Percentiles rank a stretch among this genome's conserved stretches.
phyloP scores from a whole-genome alignment of 1,140 invertebrate species.

The Zelostemma sp. region DNA sequence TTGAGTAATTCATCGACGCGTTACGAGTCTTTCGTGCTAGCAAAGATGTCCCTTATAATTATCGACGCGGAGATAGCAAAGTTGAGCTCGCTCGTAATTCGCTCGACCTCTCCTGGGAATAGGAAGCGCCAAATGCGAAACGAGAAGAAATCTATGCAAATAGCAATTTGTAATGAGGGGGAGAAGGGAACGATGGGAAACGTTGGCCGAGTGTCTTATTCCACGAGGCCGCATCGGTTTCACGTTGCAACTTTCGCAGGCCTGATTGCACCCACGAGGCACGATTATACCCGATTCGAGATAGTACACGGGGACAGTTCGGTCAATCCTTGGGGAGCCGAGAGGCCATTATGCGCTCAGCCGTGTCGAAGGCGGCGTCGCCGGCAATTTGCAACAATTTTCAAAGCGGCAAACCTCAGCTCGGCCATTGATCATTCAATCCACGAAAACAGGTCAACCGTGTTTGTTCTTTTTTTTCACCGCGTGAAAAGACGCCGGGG shows the following conservation, averaged over 20 bases:
- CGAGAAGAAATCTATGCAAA: constrained; percentile 28
- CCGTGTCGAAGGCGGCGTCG: constrained; percentile 17
- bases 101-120: constrained; percentile 8
- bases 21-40: too few species aligned
- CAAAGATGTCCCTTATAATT: constrained; percentile 5
- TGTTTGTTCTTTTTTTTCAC: background rate
- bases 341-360: constrained; percentile 10
- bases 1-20: too few species aligned
- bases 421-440: constrained; percentile 26
- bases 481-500: too few species aligned
- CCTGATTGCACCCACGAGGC: constrained; percentile 20
- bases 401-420: constrained; percentile 14
- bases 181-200: background rate
- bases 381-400: constrained; percentile 17
- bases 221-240: constrained; percentile 17
- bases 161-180: constrained; percentile 14
- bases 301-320: constrained; percentile 18
- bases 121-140: constrained; percentile 3
- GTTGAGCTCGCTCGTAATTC: constrained; percentile 22
- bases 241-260: constrained; percentile 16
- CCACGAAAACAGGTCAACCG: constrained; percentile 11
- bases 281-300: constrained; percentile 14
- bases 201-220: constrained; percentile 10
- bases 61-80: constrained; percentile 24
- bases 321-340: constrained; percentile 21